These are phyloP conservation scores for Lepus oiostolus DNA, from an alignment of 2,797 vertebrate genomes.

Conservation along the genomic window DNA sequence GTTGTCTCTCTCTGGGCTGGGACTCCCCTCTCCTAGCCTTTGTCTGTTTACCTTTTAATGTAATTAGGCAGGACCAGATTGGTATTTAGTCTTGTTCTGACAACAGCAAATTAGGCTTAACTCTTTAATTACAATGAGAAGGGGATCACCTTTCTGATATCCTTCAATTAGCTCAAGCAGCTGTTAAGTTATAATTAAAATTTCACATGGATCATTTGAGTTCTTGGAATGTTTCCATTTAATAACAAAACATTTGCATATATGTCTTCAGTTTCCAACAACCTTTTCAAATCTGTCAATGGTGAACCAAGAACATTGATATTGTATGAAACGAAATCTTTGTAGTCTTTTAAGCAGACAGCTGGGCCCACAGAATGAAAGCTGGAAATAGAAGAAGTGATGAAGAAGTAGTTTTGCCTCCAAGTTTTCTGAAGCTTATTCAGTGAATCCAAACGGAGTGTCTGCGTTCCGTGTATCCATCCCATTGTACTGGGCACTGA, in stretches of 20 bases:
- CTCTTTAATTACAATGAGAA: conserved; percentile 91
- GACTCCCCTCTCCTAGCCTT: conserved; percentile 79
- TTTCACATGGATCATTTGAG: conserved; percentile 91
- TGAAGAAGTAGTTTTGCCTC: conserved; percentile 76
- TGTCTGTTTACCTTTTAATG: conserved; percentile 87
- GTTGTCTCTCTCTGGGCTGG: conserved; percentile 71
- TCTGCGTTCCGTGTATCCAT: not conserved
- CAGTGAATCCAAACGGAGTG: conserved; percentile 69
- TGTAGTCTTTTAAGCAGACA: conserved; percentile 82
- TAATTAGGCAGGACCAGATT: conserved; percentile 87
- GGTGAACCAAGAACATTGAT: conserved; percentile 82
- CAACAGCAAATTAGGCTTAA: conserved; percentile 91
- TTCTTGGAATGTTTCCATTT: conserved; percentile 90
- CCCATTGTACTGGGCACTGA: not conserved
- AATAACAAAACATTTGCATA: conserved; percentile 89
- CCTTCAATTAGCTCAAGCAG: conserved; percentile 91
- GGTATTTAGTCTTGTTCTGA: conserved; percentile 90
- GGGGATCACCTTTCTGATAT: conserved; percentile 90
- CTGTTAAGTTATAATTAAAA: conserved; percentile 92
- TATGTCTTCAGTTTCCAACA: conserved; percentile 87
- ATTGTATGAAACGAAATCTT: conserved; percentile 82
- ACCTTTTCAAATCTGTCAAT: conserved; percentile 85
- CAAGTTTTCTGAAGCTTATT: conserved; percentile 72
- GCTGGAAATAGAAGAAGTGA: conserved; percentile 69
- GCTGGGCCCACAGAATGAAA: conserved; percentile 82